Conservation (phyloP, 1,140 invertebrate genomes). For the Ooceraea biroi region DNA sequence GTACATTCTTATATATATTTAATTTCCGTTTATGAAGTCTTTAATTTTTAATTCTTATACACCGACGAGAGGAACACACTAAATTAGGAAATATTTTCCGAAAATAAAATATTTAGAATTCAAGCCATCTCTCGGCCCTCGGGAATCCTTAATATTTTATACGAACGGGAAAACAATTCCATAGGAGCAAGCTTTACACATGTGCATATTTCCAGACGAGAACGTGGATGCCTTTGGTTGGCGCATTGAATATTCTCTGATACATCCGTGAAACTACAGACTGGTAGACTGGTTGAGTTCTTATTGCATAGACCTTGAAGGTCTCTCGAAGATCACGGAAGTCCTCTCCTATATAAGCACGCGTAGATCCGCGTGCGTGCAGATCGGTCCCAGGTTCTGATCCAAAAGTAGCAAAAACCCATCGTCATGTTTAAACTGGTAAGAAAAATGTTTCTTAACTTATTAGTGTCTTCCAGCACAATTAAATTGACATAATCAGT, state of each 20-base stretch:
- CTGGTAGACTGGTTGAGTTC: slow-evolving; percentile 12
- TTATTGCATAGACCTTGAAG: slow-evolving; percentile 70
- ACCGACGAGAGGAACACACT: not conserved
- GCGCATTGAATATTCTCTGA: slow-evolving; percentile 44
- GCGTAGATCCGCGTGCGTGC: slow-evolving; percentile 72
- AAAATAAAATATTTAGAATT: not conserved
- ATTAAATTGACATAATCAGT: not conserved
- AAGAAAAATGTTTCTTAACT: slow-evolving; percentile 53
- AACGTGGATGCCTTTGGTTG: slow-evolving; percentile 36
- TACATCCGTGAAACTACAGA: slow-evolving; percentile 31
- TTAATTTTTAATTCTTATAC: not conserved
- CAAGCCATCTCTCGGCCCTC: not conserved
- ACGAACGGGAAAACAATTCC: slow-evolving; percentile 19
- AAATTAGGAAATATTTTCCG: not conserved
- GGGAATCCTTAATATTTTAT: slow-evolving; percentile 21
- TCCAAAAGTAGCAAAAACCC: slow-evolving; percentile 78
- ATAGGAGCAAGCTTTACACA: slow-evolving; percentile 11
- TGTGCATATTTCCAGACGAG: slow-evolving; percentile 28
- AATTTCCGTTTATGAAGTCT: no score
- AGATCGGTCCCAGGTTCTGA: slow-evolving; percentile 84
- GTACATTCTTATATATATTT: no score
- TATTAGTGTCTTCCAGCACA: not conserved
- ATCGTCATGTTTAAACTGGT: slow-evolving; percentile 83
- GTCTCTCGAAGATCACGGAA: slow-evolving; percentile 74
- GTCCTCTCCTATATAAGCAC: slow-evolving; percentile 80